Evolutionary conservation across 2,113 vertebrate species (phyloP), one percentile per base, ranked within the genome.

Genomic region (Carassius gibelio): DNA sequence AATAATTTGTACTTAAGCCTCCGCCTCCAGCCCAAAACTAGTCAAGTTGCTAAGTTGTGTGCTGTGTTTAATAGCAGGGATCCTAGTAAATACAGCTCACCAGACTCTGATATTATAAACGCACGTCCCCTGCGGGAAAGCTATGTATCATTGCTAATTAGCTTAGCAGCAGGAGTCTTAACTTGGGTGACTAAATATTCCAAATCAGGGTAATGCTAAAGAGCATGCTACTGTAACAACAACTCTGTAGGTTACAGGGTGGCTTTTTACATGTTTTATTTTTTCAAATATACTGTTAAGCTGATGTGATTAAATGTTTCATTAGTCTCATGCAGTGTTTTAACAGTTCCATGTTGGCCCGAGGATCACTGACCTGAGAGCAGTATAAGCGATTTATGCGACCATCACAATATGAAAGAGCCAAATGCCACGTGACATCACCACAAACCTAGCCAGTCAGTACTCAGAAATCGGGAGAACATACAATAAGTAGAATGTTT

Each of bases 131-230:
- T 30, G 48, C 19, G 19, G 36, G 62, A 48, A 57, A 87, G 71
- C 57, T 26, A 68, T 78, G 36, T 68, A 76, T 48, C 36, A 48
- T 23, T 42, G 36, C 68, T 79, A 81, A 74, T 84, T 84, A 84
- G 61, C 30, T 66, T 77, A 64, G 74, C 30, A 50, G 50, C 26
- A 71, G 61, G 21, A 50, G 61, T 36, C 42, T 84, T 57, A 55
- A 75, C 45, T 7, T 77, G 74, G 61, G 45, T 84, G 74, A 84
- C 82, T 84, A 76, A 84, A 75, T 76, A 64, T 66, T 64, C 11
- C 8, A 62, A 84, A 52, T 64, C 57, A 52, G 75, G 61, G 19
- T 38, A 36, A 38, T 68, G 42, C 83, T 45, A 52, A 17, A 66
- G 45, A 72, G 55, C 74, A 84, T 38, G 26, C 7, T 55, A 55